These are phyloP conservation scores for Pseudorectes ferrugineus DNA, from an alignment of 2,113 vertebrate species.

Conservation along the genomic window DNA sequence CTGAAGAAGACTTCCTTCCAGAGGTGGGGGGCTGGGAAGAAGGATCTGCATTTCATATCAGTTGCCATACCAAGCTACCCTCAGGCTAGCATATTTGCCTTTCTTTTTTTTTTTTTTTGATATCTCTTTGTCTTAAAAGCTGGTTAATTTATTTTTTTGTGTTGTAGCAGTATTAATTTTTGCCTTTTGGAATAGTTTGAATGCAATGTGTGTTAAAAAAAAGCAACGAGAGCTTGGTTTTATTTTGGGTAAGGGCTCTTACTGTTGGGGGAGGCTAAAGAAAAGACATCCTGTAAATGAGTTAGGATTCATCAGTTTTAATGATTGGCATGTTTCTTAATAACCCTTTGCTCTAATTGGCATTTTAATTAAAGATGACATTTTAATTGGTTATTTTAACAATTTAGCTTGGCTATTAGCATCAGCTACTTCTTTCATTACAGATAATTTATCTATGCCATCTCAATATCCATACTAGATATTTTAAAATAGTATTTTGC, in stretches of 20 bases:
- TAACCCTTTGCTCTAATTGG: constrained; percentile 1
- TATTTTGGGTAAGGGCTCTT: neutral
- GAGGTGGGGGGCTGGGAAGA: neutral
- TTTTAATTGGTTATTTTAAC: constrained; percentile 40
- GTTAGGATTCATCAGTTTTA: neutral
- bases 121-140: neutral
- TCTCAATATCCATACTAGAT: neutral
- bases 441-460: neutral
- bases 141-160: neutral
- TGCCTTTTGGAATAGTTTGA: neutral
- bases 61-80: neutral
- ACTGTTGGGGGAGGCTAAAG: neutral
- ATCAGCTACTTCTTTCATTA: neutral
- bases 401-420: constrained; percentile 7
- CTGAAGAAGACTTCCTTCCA: neutral
- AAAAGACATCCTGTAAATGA: neutral
- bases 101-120: neutral
- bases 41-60: neutral
- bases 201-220: neutral
- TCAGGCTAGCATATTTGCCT: neutral
- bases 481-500: neutral
- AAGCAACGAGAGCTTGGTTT: neutral
- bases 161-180: neutral
- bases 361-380: constrained; percentile 35
- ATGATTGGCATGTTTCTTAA: neutral